Percentiles rank a stretch among this genome's conserved stretches.
Conservation (phyloP, 2,888 invertebrate species). For the Eretmocerus hayati region DNA sequence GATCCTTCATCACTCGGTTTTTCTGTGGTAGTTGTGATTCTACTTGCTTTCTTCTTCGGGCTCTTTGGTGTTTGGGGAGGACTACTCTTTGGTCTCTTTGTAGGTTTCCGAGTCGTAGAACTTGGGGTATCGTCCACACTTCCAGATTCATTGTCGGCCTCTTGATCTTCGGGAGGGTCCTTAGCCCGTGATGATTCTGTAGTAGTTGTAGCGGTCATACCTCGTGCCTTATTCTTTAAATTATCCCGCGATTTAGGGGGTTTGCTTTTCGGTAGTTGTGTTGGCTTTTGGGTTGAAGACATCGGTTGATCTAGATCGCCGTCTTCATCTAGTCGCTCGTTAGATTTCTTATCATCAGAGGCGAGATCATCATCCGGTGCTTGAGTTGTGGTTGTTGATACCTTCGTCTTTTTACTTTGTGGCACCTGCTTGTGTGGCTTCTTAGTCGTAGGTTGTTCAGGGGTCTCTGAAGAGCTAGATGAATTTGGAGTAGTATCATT, state of each 20-base stretch:
- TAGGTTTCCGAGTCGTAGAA: background rate
- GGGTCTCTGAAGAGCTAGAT: no score
- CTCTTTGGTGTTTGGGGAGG: background rate
- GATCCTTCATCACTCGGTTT: background rate
- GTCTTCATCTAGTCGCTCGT: background rate
- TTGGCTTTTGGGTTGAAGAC: background rate
- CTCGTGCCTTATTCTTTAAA: background rate
- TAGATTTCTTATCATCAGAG: no score
- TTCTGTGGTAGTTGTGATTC: background rate
- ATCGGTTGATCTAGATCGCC: background rate
- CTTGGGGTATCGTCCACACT: background rate
- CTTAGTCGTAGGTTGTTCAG: background rate
- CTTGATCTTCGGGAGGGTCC: background rate
- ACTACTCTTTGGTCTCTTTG: background rate
- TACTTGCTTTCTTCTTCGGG: background rate
- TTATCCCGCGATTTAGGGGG: background rate
- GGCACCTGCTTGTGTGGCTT: background rate
- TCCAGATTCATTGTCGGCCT: background rate
- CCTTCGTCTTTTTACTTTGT: background rate
- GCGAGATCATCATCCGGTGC: background rate
- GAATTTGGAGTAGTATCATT: background rate
- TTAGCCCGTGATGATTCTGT: background rate
- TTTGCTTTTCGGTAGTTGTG: background rate
- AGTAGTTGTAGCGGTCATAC: background rate
- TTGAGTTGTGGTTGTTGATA: background rate